phyloP scores from a whole-genome alignment of 2,113 vertebrate genomes.

The Melierax canorus region DNA sequence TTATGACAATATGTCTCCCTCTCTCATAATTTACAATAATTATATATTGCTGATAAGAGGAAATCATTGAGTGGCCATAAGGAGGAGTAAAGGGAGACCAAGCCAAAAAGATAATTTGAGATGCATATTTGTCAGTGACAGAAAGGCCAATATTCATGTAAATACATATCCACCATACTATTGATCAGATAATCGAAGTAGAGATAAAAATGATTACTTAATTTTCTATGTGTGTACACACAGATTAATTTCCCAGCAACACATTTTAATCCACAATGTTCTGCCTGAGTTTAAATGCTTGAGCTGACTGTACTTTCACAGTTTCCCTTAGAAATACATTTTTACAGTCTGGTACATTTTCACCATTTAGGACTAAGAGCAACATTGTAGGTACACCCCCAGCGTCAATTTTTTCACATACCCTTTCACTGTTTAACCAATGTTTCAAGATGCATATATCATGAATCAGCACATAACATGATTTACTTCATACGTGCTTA shows the following conservation, averaged over 20 bases:
- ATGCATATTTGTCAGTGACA: background rate
- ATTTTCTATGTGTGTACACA: background rate
- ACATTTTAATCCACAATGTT: background rate
- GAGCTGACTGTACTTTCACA: background rate
- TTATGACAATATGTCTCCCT: background rate
- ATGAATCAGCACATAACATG: background rate
- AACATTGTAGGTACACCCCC: background rate
- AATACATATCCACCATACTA: background rate
- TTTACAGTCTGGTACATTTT: background rate
- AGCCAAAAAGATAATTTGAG: background rate
- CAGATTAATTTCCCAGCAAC: background rate
- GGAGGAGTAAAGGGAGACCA: background rate
- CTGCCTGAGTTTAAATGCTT: background rate
- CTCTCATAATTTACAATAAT: background rate
- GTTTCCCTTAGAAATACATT: background rate
- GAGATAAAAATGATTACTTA: background rate
- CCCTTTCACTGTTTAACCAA: background rate
- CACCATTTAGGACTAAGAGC: background rate
- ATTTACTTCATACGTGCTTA: background rate
- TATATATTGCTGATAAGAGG: background rate
- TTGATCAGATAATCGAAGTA: background rate
- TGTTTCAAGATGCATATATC: background rate
- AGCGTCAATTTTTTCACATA: rapidly evolving
- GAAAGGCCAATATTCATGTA: background rate
- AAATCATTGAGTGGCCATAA: background rate